Conservation (phyloP, 2,888 invertebrate species). For the Brachypterus glaber region DNA sequence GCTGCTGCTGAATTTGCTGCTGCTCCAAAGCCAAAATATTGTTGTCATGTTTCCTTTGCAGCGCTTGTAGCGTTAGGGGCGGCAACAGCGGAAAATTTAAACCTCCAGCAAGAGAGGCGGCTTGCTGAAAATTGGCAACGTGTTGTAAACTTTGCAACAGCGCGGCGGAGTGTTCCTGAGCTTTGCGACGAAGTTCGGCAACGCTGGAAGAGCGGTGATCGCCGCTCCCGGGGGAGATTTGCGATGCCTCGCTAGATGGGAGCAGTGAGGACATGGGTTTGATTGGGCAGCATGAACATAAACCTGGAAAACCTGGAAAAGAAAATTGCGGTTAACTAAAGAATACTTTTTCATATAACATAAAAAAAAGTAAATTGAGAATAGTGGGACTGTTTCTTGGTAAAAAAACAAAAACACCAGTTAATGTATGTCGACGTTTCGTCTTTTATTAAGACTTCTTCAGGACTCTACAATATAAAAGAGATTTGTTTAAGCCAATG, state of each 20-base stretch:
- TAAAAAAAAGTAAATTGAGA: too few species aligned
- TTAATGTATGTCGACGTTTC: too few species aligned
- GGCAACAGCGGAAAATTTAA: constrained; percentile 45
- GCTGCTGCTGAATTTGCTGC: constrained; percentile 3
- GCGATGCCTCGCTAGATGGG: constrained; percentile 36
- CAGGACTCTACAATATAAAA: too few species aligned
- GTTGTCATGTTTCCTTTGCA: constrained; percentile 34
- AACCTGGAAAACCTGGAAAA: constrained; percentile 60
- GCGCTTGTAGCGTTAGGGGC: constrained; percentile 39
- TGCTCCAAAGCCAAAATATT: too few species aligned
- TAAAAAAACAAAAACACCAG: too few species aligned
- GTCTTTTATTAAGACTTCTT: too few species aligned
- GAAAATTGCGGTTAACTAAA: too few species aligned
- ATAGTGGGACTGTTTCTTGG: too few species aligned
- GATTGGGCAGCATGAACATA: constrained; percentile 73
- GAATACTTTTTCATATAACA: too few species aligned
- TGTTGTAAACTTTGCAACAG: constrained; percentile 64
- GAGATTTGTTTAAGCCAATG: too few species aligned
- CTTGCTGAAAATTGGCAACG: constrained; percentile 52
- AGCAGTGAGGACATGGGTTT: constrained; percentile 44
- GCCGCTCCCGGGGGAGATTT: constrained; percentile 37
- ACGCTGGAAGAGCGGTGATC: constrained; percentile 79
- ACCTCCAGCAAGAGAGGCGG: constrained; percentile 44
- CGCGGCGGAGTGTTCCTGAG: constrained; percentile 91
- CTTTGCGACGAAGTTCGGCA: constrained; percentile 83